Evolutionary conservation across 2,113 vertebrate species (phyloP).

Genomic region (Mesembrinibis cayennensis): DNA sequence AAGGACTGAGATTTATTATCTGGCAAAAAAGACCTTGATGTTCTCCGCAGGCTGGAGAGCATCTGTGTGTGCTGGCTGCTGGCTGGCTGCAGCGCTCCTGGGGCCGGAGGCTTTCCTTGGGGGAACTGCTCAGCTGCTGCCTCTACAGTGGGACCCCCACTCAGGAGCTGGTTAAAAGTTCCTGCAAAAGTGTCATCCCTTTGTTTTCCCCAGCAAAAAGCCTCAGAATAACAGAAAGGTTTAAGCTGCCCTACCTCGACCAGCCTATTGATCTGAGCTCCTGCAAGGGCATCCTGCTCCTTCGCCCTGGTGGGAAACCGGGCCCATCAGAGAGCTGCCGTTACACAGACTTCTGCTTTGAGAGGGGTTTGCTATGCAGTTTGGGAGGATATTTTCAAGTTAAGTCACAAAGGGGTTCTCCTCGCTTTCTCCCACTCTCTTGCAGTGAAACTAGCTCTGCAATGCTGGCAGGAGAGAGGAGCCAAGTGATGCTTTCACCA

Average conservation of each 20-base stretch:
- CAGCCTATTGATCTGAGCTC: not conserved
- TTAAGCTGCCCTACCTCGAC: not conserved
- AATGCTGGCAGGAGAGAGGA: not conserved
- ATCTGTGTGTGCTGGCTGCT: not conserved
- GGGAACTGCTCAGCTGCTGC: not conserved
- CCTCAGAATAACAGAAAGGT: not conserved
- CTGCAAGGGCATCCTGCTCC: not conserved
- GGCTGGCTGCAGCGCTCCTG: accelerated
- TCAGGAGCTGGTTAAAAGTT: not conserved
- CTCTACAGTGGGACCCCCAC: accelerated
- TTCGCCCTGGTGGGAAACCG: not conserved
- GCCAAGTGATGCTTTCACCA: not conserved
- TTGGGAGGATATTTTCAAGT: not conserved
- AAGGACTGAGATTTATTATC: not conserved
- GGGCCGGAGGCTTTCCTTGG: not conserved
- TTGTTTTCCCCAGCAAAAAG: not conserved
- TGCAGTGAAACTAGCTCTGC: not conserved
- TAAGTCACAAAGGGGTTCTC: not conserved
- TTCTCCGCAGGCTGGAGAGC: not conserved
- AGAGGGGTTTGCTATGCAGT: not conserved
- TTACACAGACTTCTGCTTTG: not conserved
- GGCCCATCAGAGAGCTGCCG: not conserved
- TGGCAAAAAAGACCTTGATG: not conserved
- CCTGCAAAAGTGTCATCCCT: not conserved
- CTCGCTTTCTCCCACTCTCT: not conserved